Conservation (phyloP, 2,113 vertebrate genomes). For the Triplophysa tibetana region DNA sequence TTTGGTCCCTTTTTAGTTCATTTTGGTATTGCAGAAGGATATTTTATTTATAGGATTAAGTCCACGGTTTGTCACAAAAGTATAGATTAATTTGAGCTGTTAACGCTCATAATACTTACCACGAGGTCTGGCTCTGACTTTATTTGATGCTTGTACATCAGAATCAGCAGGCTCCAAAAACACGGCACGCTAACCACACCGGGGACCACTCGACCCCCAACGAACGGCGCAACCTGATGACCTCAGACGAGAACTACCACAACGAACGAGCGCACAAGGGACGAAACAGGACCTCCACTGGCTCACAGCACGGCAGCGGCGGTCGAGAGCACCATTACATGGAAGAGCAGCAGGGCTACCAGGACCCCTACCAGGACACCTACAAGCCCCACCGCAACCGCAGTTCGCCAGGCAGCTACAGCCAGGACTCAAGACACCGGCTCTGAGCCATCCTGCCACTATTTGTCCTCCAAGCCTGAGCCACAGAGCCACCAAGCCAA, state of each 20-base stretch:
- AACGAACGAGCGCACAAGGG: conserved; percentile 94
- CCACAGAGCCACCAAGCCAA: conserved; percentile 31
- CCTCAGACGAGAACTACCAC: conserved; percentile 91
- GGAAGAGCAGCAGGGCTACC: conserved; percentile 88
- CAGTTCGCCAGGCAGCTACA: conserved; percentile 92
- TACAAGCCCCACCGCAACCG: conserved; percentile 92
- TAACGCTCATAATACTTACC: no score
- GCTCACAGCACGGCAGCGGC: conserved; percentile 86
- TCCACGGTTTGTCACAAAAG: no score
- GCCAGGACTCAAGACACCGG: conserved; percentile 94
- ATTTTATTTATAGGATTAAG: no score
- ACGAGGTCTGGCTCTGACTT: neutral
- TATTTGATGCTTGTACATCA: conserved; percentile 21
- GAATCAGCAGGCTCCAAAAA: conserved; percentile 84
- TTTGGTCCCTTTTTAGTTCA: neutral
- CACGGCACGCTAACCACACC: conserved; percentile 87
- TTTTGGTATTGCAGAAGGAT: no score
- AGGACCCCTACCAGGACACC: conserved; percentile 84
- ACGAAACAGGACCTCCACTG: conserved; percentile 91
- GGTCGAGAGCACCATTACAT: conserved; percentile 79
- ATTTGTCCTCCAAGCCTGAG: conserved; percentile 36
- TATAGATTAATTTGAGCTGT: no score
- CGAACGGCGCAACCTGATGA: conserved; percentile 89
- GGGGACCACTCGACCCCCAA: conserved; percentile 85
- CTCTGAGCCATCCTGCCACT: conserved; percentile 78